Conservation (phyloP, 2,113 vertebrate species). For the Pycnonotus jocosus region DNA sequence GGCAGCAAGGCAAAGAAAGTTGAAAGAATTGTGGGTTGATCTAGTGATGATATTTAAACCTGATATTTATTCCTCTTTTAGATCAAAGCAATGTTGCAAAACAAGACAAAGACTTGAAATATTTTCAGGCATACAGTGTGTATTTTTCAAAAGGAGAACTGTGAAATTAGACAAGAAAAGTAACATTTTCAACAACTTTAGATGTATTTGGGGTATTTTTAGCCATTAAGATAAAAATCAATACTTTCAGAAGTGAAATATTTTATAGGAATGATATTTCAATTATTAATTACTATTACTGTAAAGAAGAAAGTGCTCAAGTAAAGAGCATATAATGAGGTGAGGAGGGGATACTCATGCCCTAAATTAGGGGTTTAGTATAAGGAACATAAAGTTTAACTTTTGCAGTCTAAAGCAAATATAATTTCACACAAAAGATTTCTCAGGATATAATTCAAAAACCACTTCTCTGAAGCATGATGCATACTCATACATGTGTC, state of each 20-base stretch:
- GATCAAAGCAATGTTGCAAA: neutral
- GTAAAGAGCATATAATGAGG: neutral
- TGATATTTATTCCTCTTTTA: neutral
- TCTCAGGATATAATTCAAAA: neutral
- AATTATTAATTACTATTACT: neutral
- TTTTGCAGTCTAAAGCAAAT: neutral
- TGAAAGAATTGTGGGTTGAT: neutral
- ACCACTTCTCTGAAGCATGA: neutral
- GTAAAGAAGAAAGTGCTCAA: neutral
- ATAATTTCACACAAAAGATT: neutral
- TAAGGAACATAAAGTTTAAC: neutral
- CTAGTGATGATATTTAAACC: neutral
- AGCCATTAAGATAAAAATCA: neutral
- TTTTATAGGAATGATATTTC: neutral
- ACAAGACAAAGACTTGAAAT: neutral
- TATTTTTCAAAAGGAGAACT: neutral
- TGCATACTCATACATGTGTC: accelerated
- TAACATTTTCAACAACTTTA: neutral
- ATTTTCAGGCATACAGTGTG: neutral
- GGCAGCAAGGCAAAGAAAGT: neutral
- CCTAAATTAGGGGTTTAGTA: neutral
- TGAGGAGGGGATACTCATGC: neutral
- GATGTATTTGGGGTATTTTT: neutral
- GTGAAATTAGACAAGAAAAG: neutral
- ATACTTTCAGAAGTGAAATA: neutral